Conservation (phyloP, 2,113 vertebrate genomes). For the Struthio camelus region DNA sequence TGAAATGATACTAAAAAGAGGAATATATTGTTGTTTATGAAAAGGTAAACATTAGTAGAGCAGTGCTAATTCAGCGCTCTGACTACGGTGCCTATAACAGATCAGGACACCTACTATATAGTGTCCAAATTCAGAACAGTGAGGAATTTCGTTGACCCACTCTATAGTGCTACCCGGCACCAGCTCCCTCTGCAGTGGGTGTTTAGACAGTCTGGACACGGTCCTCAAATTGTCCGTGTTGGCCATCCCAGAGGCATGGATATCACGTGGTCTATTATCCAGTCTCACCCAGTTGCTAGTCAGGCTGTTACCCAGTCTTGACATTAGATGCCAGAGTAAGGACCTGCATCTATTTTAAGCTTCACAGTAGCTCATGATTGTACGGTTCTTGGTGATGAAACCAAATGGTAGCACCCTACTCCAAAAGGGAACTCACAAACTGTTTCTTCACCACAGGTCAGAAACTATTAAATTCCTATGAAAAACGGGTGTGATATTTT, state of each 20-base stretch:
- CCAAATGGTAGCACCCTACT: not conserved
- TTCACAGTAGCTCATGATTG: not conserved
- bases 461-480: not conserved
- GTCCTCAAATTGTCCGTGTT: not conserved
- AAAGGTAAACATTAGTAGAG: not conserved
- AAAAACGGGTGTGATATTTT: not conserved
- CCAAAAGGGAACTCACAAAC: not conserved
- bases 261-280: not conserved
- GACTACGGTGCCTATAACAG: not conserved
- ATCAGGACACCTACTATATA: not conserved
- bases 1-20: not conserved
- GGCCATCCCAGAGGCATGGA: slow-evolving; percentile 13
- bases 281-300: not conserved
- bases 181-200: not conserved
- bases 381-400: not conserved
- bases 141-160: not conserved
- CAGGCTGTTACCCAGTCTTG: not conserved
- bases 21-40: not conserved
- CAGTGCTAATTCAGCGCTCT: not conserved
- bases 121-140: not conserved
- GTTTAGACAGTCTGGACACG: not conserved
- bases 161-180: not conserved
- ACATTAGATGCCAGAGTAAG: not conserved
- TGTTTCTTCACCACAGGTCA: not conserved
- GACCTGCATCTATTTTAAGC: not conserved